Evolutionary conservation across 64 coral and sea anemone genomes (phyloP), one percentile per base, ranked within the genome.

Genomic region (Pocillopora damicornis): DNA sequence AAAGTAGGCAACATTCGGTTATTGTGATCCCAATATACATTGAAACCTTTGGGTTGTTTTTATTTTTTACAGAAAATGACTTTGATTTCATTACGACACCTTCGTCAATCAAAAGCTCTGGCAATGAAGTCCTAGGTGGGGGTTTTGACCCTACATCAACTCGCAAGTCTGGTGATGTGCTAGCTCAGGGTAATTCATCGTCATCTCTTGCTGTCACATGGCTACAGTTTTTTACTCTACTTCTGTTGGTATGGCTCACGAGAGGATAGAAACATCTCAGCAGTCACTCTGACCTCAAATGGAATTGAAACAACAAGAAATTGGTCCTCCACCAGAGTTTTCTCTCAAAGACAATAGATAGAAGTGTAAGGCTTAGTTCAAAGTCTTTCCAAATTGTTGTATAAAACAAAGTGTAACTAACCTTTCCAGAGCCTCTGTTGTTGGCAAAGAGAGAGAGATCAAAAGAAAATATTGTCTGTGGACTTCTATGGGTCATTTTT

Each of bases 161-260:
- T 51, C 42, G 42, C 42, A 51, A 57, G 9, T 3, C 63, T 34
- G 81, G 64, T 2, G 58, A 71, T 34, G 64, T 58, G 36, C 37
- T 72, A 85, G 42, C 64, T 58, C 65, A 9, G n/a, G 81, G 20
- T 42, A 85, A 85, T 22, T 38, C 63, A 15, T 85, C 81, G 12
- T 73, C 81, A 18, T 23, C 37, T 42, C 38, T 58, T 15, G 8
- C 18, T n/a, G 45, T 12, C 30, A 56, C 37, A 18, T 38, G 12
- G 9, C 65, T 72, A 30, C 4, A 5, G 15, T 26, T 58, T 5
- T 37, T 73, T 57, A 65, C 81, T 15, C 65, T 85, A 38, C n/a
- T 72, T 8, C 22, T 85, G 20, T 72, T 85, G 23, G 37, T n/a
- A 73, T 2, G 51, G 17, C 37, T 85, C 37, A 57, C 22, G n/a